These are phyloP conservation scores for Acropora yongei DNA, from an alignment of 64 coral and sea anemone genomes.

Conservation along the genomic window DNA sequence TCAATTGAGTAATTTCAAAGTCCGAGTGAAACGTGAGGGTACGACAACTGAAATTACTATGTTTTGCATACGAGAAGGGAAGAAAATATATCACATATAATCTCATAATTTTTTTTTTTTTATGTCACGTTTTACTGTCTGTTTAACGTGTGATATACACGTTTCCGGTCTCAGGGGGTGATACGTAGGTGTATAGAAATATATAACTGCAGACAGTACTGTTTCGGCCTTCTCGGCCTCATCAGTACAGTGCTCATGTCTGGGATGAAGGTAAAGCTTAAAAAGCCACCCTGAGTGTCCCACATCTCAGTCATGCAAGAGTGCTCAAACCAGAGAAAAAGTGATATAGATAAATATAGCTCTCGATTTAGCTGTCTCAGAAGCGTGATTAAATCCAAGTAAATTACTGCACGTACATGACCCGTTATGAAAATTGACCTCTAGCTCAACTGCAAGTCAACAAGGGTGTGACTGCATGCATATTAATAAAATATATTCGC, in stretches of 20 bases:
- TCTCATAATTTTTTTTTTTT: neutral
- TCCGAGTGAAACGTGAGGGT: neutral
- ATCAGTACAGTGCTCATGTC: too few species aligned
- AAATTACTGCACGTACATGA: constrained; percentile 1
- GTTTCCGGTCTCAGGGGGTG: neutral
- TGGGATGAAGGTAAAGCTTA: too few species aligned
- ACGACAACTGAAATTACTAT: neutral
- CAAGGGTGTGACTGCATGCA: neutral
- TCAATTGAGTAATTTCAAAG: constrained; percentile 3
- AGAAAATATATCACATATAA: neutral
- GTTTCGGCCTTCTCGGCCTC: too few species aligned
- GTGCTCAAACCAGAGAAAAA: too few species aligned
- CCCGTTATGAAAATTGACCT: constrained; percentile 4
- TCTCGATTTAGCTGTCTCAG: neutral
- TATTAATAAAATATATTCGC: constrained; percentile 10
- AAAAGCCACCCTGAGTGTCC: too few species aligned
- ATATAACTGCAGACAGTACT: too few species aligned
- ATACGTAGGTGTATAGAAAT: neutral
- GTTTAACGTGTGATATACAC: neutral
- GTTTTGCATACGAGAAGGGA: neutral
- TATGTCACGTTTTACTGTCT: neutral
- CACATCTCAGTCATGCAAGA: too few species aligned
- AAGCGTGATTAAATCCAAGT: neutral
- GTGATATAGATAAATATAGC: neutral
- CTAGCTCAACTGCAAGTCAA: neutral